Evolutionary conservation across 2,888 invertebrate species (phyloP).

Genomic region (Drosophila atroscutellata): DNA sequence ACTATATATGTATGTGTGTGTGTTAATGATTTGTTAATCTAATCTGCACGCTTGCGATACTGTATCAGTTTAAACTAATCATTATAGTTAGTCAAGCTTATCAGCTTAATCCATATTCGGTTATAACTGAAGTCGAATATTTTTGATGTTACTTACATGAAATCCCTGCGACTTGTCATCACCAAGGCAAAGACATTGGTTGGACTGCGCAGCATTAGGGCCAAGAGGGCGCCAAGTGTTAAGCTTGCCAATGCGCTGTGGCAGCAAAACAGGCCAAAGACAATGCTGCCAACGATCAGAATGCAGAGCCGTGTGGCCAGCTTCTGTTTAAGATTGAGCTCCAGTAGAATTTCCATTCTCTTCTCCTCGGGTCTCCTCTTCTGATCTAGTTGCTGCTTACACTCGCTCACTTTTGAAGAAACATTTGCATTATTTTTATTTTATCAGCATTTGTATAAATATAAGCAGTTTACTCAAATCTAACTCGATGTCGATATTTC

Average conservation of each 20-base stretch:
- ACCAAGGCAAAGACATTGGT: conserved; percentile 75
- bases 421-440: conserved; percentile 34
- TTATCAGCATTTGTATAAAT: conserved; percentile 9
- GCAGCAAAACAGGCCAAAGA: conserved; percentile 58
- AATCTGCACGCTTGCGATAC: not conserved
- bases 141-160: conserved; percentile 71
- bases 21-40: not conserved
- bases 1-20: not conserved
- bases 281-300: conserved; percentile 65
- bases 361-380: conserved; percentile 40
- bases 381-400: conserved; percentile 25
- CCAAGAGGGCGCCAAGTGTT: conserved; percentile 70
- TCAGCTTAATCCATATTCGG: not conserved
- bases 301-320: conserved; percentile 76
- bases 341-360: conserved; percentile 77
- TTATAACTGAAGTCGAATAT: not conserved
- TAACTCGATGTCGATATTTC: conserved; percentile 36
- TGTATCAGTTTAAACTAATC: too few relatives aligned
- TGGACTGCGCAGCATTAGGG: conserved; percentile 76
- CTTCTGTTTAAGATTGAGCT: conserved; percentile 81
- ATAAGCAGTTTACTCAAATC: conserved; percentile 6
- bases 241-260: conserved; percentile 72
- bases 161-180: conserved; percentile 78
- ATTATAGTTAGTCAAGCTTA: not conserved
- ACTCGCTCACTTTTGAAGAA: conserved; percentile 50